Evolutionary conservation across 1,140 invertebrate genomes (phyloP).

Genomic region (Drosophila sp.): DNA sequence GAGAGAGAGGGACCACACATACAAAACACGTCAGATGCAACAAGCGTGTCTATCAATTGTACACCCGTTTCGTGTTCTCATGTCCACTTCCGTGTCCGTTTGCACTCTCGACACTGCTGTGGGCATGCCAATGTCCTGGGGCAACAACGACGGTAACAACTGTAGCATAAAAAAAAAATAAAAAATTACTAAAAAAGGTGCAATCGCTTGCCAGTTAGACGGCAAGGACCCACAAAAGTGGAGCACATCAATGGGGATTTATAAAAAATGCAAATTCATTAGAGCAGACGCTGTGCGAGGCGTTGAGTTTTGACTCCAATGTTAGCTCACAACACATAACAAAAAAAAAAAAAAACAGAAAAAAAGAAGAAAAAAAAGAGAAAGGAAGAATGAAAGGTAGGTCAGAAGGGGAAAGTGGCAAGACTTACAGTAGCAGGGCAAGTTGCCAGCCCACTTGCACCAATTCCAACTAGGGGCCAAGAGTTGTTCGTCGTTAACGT

Average conservation of each 20-base stretch:
- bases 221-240: constrained; percentile 50
- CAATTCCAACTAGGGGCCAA: constrained; percentile 45
- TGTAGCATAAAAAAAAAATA: background rate
- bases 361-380: background rate
- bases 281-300: constrained; percentile 50
- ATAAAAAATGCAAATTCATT: constrained; percentile 83
- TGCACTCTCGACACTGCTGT: constrained; percentile 35
- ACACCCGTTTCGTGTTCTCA: constrained; percentile 21
- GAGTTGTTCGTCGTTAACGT: constrained; percentile 23
- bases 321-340: constrained; percentile 8
- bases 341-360: constrained; percentile 2
- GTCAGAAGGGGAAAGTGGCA: background rate
- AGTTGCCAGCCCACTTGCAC: constrained; percentile 23
- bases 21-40: constrained; percentile 53
- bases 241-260: constrained; percentile 82
- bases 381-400: background rate
- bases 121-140: constrained; percentile 42
- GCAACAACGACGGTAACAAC: constrained; percentile 12
- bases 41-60: constrained; percentile 59
- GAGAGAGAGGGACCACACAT: too few relatives aligned
- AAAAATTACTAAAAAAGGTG: constrained; percentile 61
- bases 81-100: constrained; percentile 35
- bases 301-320: constrained; percentile 45
- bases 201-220: constrained; percentile 55
- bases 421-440: too few relatives aligned